Base-by-base conservation (phyloP, 1,140 invertebrate genomes). In the Olivierus martensii region DNA sequence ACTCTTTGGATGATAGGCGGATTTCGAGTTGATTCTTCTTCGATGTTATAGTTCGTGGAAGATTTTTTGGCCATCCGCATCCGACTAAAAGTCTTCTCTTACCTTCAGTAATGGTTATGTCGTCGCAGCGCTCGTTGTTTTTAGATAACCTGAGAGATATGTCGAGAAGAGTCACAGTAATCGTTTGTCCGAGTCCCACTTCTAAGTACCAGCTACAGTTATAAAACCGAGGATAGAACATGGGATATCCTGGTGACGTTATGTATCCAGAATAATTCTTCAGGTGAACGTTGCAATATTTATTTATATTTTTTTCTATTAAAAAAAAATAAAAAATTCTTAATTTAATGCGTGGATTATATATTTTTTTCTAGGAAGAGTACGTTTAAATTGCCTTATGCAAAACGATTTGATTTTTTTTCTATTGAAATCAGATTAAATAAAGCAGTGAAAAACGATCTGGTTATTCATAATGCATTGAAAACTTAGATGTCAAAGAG, bases 161-260 rank as follows among this genome's bases (percentile, higher is more conserved):
- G 64, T 79, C 78, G 35, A 78, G 54, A 2, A 79, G 56, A 0
- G 72, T 73, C 14, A 79, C 50, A 28, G 70, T 64, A 37, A 80
- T 69, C 46, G 64, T 65, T 59, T 79, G 75, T 50, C 73, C 69
- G 3, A 64, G 62, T 19, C 72, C 62, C 0, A 68, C 74, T 19
- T 62, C 64, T 6, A 79, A 62, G 28, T 65, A 67, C 76, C 77
- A 78, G 7, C 66, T 63, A 62, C 78, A 79, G 10, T 59, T 52
- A 9, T 42, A 15, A 4, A 52, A 50, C 34, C 58, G 60, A 0
- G 78, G 67, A 61, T 79, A 79, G 64, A 72, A 79, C 59, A 74
- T 69, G 0, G 78, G 78, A 64, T 79, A 80, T 1, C 77, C 77
- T 0, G 78, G 77, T 46, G 74, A 77, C n/a, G 73, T 70, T 19